Base-by-base conservation (phyloP, 1,140 invertebrate genomes). In the Diuraphis noxia region DNA sequence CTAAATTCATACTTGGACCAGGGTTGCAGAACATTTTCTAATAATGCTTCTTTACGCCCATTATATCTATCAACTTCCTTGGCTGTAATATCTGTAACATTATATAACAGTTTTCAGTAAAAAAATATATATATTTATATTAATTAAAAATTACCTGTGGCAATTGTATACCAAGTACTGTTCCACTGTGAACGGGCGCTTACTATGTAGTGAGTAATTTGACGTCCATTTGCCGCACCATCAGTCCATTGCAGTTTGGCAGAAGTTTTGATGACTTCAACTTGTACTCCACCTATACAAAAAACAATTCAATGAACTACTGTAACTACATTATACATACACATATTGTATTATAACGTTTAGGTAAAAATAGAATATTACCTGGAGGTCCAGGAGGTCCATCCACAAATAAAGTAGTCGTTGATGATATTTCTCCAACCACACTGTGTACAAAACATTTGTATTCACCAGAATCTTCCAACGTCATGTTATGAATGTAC, bases 1-100 rank as follows among this genome's bases (percentile, higher is more conserved):
- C 98, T 95, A 93, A 99, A 99, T 93, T 97, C 97, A 93, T 99
- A 99, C 0, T 96, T 96, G 0, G 97, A 97, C 95, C 97, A 98
- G 0, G 98, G 98, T 91, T 96, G 96, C 8, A 99, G 94, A 23
- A 95, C 94, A 92, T 96, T 96, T 23, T 95, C 95, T 21, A 98
- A 93, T 85, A 94, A 94, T 10, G 95, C 96, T 93, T 97, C 95
- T 94, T 96, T 96, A 79, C 97, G 95, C 19, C 96, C 95, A 92
- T 96, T 96, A 92, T 97, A 96, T 88, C 96, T 94, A 93, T 96
- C 95, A n/a, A 96, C 94, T 93, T 96, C 96, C 4, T 92, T 93
- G 1, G 94, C 94, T 38, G 92, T 93, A 38, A 95, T 93, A 93
- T 95, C 95, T 95, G 92, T 84, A 94, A 94, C 49, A 92, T 91